phyloP scores from a whole-genome alignment of 2,113 vertebrate species.

The Pithys albifrons region DNA sequence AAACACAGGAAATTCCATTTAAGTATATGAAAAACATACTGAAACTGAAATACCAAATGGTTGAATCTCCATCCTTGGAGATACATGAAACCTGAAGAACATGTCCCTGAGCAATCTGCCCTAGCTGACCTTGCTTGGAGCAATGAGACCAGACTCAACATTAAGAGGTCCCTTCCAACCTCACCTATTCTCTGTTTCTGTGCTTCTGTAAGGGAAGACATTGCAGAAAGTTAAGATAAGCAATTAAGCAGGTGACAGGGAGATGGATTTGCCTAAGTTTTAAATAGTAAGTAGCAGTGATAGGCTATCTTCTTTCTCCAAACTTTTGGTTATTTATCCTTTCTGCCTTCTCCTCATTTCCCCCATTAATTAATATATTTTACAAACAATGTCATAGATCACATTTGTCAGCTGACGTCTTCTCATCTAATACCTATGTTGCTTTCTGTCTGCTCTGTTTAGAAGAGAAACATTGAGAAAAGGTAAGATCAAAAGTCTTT shows the following conservation, averaged over 20 bases:
- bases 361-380: neutral
- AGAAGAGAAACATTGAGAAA: neutral
- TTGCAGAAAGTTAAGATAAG: neutral
- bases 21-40: neutral
- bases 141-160: neutral
- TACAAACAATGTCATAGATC: neutral
- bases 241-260: neutral
- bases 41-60: neutral
- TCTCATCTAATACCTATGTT: neutral
- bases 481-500: neutral
- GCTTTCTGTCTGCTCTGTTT: neutral
- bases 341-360: neutral
- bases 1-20: neutral
- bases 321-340: neutral
- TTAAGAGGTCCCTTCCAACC: neutral
- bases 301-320: neutral
- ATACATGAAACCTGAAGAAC: neutral
- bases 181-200: neutral
- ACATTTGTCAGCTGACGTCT: neutral
- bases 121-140: neutral
- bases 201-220: neutral
- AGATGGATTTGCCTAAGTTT: neutral
- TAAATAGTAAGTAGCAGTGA: neutral
- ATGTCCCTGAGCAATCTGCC: neutral
- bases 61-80: neutral